phyloP scores from a whole-genome alignment of 2,113 vertebrate species.

The Pelmatolapia mariae region DNA sequence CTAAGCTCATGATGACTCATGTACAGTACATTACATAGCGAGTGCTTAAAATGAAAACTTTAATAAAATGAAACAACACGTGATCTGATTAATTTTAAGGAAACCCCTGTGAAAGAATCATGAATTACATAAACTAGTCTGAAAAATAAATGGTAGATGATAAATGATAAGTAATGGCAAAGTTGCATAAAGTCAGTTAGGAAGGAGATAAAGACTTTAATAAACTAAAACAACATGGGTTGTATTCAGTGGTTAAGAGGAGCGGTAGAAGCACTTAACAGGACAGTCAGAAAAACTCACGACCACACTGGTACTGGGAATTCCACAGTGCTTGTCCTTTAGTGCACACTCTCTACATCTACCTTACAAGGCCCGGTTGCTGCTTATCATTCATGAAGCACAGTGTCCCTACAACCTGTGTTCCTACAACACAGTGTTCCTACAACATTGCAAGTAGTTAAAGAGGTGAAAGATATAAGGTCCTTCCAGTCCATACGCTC shows the following conservation, averaged over 20 bases:
- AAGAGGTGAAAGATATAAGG: too few species aligned
- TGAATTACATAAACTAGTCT: not conserved
- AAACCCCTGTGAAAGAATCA: not conserved
- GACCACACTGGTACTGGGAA: not conserved
- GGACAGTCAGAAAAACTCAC: not conserved
- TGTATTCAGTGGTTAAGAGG: not conserved
- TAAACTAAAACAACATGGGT: not conserved
- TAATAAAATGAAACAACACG: not conserved
- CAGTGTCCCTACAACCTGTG: not conserved
- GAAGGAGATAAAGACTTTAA: not conserved
- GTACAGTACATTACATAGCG: not conserved
- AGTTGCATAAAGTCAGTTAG: not conserved
- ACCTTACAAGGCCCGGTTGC: not conserved
- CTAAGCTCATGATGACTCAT: not conserved
- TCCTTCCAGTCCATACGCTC: too few species aligned
- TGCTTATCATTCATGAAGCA: not conserved
- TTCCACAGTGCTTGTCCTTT: not conserved
- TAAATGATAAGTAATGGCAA: not conserved
- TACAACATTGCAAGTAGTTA: too few species aligned
- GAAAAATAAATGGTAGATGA: not conserved
- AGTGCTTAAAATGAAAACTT: not conserved
- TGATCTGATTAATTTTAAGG: not conserved
- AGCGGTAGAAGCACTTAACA: not conserved
- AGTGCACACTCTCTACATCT: not conserved
- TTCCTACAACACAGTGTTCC: not conserved